Conservation (phyloP, 1,140 invertebrate genomes). For the Homalodisca vitripennis region DNA sequence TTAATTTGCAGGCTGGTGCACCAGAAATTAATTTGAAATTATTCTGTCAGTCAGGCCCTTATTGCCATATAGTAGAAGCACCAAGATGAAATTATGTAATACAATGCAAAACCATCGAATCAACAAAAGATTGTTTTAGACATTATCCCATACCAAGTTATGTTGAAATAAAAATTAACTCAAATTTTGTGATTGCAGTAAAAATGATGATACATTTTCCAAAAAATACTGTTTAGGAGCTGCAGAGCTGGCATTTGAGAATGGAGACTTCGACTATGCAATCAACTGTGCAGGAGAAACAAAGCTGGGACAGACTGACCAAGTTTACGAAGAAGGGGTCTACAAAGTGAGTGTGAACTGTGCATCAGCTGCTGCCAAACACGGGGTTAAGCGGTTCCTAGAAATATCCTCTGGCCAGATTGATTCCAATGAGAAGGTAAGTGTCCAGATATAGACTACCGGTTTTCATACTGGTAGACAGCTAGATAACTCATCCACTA, state of each 20-base stretch:
- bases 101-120: no score
- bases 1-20: no score
- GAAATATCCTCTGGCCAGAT: constrained; percentile 85
- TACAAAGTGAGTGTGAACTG: constrained; percentile 80
- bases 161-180: no score
- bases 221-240: constrained; percentile 55
- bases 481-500: no score
- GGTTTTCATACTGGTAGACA: no score
- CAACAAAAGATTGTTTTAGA: no score
- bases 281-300: constrained; percentile 91
- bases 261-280: constrained; percentile 70
- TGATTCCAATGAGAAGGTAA: constrained; percentile 75
- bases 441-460: no score
- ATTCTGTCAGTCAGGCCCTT: no score
- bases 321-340: constrained; percentile 88
- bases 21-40: no score
- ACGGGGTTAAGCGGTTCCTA: constrained; percentile 68
- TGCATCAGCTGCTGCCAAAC: constrained; percentile 69
- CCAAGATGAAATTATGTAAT: no score
- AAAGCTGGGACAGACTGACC: constrained; percentile 80
- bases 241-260: constrained; percentile 70
- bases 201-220: constrained; percentile 30
- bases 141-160: not conserved
- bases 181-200: no score
- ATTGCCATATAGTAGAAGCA: no score